Base-by-base conservation (phyloP, 2,797 vertebrate genomes). In the Acanthornis magna region DNA sequence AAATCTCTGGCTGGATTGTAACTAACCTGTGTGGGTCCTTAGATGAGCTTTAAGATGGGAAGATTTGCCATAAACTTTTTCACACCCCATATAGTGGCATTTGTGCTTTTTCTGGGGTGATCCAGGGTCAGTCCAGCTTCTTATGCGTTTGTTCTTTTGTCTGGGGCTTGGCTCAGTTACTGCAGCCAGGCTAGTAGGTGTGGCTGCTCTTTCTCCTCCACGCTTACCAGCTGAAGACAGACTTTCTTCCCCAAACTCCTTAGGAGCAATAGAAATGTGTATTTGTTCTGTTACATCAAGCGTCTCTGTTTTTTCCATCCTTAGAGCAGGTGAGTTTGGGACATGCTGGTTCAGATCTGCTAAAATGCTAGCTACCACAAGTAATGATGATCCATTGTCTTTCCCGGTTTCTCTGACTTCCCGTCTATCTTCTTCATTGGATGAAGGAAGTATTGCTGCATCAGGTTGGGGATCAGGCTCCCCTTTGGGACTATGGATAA, bases 11-110 rank as follows among this genome's bases (percentile, higher is more conserved):
- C 92, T 87, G 91, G 76, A 81, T 91, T 68, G 47, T 71, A 96
- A 99, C 99, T 99, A 98, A 99, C 99, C 99, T 99, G 99, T 99
- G 91, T 99, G 99, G 98, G 99, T 99, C 98, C 99, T 99, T 98
- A 99, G 99, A 96, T 99, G 99, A 97, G 99, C 99, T 98, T 99
- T 99, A 98, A 99, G 99, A 96, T 99, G 99, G 97, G 99, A 99
- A 63, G 99, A 99, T 98, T 99, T 99, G 98, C 99, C 99, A 98
- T 99, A 99, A 98, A 99, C 98, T 99, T 99, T 99, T 98, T 99
- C 99, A 93, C 99, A 99, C 95, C 99, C 99, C 97, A 98, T 98
- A 98, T 99, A 99, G 98, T 99, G 98, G 98, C 99, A 99, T 98
- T 98, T 99, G 99, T 99, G 99, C 98, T 99, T 99, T 98, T 99